These are phyloP conservation scores for Turritopsis rubra DNA, from an alignment of 30 jellyfish, hydroid and myxozoan species.

Conservation along the genomic window DNA sequence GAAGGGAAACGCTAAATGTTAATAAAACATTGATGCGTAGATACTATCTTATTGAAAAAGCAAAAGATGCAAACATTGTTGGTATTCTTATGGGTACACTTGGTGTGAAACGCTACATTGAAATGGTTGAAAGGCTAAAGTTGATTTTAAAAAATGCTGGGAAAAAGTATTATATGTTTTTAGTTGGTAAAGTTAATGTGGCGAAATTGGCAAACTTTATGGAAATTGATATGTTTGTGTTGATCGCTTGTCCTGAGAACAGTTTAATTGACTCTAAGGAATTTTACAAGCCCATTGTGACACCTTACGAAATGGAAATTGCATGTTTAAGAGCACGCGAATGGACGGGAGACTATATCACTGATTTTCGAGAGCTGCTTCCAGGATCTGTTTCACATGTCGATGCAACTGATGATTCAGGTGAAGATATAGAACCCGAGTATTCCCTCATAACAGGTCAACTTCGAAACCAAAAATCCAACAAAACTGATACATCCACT, in stretches of 20 bases:
- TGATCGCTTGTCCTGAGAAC: slow-evolving; percentile 97
- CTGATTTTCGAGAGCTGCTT: slow-evolving; percentile 79
- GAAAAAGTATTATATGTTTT: slow-evolving; percentile 73
- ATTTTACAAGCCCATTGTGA: slow-evolving; percentile 78
- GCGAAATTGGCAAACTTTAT: slow-evolving; percentile 95
- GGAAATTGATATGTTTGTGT: slow-evolving; percentile 93
- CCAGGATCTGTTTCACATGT: slow-evolving; percentile 68
- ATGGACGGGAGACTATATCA: slow-evolving; percentile 94
- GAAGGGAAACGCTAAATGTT: slow-evolving; percentile 52
- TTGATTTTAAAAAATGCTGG: slow-evolving; percentile 53
- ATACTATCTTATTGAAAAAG: slow-evolving; percentile 75
- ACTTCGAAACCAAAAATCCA: slow-evolving; percentile 29
- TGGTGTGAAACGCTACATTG: slow-evolving; percentile 77
- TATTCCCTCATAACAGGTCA: slow-evolving; percentile 80
- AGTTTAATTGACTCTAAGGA: slow-evolving; percentile 89
- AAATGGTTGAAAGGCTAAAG: slow-evolving; percentile 57
- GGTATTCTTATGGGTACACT: slow-evolving; percentile 97
- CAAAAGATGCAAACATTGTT: slow-evolving; percentile 90
- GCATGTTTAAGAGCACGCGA: slow-evolving; percentile 87
- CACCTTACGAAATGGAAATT: slow-evolving; percentile 95
- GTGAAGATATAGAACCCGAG: slow-evolving; percentile 59
- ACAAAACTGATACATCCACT: slow-evolving; percentile 3
- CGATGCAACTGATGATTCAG: slow-evolving; percentile 25
- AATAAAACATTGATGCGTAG: slow-evolving; percentile 77
- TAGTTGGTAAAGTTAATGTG: slow-evolving; percentile 90